Evolutionary conservation across 1,140 invertebrate species (phyloP), one percentile per base, ranked within the genome.

Genomic region (Drosophila sp.): DNA sequence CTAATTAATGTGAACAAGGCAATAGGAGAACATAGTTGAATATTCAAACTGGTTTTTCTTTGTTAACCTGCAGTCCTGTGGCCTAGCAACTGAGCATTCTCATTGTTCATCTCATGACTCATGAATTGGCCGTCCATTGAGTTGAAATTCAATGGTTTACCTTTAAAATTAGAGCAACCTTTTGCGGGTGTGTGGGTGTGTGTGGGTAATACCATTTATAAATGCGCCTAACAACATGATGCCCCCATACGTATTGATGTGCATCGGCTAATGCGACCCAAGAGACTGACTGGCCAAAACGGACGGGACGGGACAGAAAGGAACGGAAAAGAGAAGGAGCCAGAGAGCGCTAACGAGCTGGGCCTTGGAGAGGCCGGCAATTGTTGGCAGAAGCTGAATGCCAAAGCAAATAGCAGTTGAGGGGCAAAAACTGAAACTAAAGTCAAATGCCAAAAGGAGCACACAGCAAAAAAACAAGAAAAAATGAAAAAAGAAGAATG

Each of bases 361-460:
- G 87, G 84, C 83, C 84, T 89, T 89, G 76, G 84, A 80, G 75
- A 80, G 33, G 38, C 40, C 73, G 89, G 77, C 84, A 89, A 89
- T 89, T 89, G 84, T 89, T 89, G 84, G 80, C 84, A 84, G 10
- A 76, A 84, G 84, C 74, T 84, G 84, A 90, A 83, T 84, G 84
- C 84, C 84, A 90, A 89, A 84, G 84, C 84, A 87, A 87, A 89
- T 86, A 83, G 80, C 84, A 87, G 80, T 69, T 65, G 56, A 84
- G 85, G 83, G 82, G 66, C 84, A 71, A 50, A 50, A 50, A 78
- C 79, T 80, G 76, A 77, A 89, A 77, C 83, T 83, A 87, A 83
- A 87, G 85, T 78, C 79, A 77, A 87, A 80, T 89, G 72, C 73
- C 44, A 50, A 50, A 50, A 50, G 44, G 44, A 50, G 44, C 23